A percentile compares a stretch with the other conserved stretches of the same genome.
These are phyloP conservation scores for Bombus superbus DNA, from an alignment of 1,140 invertebrate genomes.

Conservation along the genomic window DNA sequence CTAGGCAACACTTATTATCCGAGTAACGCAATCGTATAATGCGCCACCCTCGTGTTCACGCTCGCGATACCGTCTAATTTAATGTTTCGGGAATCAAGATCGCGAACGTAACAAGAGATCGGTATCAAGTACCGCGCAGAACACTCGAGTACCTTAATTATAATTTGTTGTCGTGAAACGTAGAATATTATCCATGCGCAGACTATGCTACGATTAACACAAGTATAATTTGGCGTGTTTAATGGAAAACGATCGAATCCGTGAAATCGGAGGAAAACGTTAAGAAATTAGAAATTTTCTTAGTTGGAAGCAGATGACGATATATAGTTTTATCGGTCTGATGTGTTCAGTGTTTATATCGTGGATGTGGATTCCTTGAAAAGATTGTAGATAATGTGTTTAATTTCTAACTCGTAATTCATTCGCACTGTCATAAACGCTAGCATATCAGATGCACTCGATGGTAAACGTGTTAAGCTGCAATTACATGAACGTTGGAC, in stretches of 20 bases:
- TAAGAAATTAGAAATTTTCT: neutral
- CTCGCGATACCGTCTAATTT: constrained; percentile 62
- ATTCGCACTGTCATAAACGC: too few relatives aligned
- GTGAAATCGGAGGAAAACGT: too few relatives aligned
- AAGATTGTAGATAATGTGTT: too few relatives aligned
- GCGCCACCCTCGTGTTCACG: constrained; percentile 47
- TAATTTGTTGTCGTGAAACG: neutral
- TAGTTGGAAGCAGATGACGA: neutral
- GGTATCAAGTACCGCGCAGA: constrained; percentile 31
- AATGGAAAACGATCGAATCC: neutral
- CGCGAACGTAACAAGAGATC: constrained; percentile 57
- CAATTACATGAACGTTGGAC: too few relatives aligned
- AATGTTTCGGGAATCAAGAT: constrained; percentile 60
- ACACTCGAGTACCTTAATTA: constrained; percentile 25
- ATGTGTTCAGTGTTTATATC: too few relatives aligned
- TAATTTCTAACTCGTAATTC: too few relatives aligned
- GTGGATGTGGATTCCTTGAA: too few relatives aligned
- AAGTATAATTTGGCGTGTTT: neutral
- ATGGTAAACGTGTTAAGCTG: too few relatives aligned
- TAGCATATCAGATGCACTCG: too few relatives aligned
- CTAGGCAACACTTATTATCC: constrained; percentile 68
- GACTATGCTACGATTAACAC: neutral
- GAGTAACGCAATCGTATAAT: constrained; percentile 70
- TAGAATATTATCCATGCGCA: neutral
- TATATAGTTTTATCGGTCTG: too few relatives aligned